Base-by-base conservation (phyloP, 2,888 invertebrate species). In the Siphlonurus alternatus region DNA sequence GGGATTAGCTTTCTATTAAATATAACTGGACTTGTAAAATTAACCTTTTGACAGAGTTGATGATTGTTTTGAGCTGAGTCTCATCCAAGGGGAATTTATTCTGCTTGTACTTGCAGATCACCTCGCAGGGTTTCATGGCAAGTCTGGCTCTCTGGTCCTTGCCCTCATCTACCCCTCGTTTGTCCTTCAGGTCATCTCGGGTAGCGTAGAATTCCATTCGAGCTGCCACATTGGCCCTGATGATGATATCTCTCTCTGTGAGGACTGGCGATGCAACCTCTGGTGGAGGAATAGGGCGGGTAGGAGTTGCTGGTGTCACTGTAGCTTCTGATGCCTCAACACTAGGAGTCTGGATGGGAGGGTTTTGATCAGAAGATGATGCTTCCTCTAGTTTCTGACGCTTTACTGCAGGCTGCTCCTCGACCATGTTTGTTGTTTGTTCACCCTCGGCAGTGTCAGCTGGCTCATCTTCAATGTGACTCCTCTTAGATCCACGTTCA, bases 31-130 rank as follows among this genome's bases (percentile, higher is more conserved):
- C n/a, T n/a, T n/a, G n/a, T n/a, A 22, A 56, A 10, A 20, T 20
- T 22, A 10, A 56, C 56, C 20, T n/a, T 56, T n/a, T 56, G 7
- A 56, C 15, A 18, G n/a, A 10, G 7, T 56, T 22, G 20, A 56
- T 56, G 10, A 63, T 22, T 59, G 20, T 2, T 23, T 62, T 66
- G 1, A 63, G 63, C 24, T 65, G 64, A n/a, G 10, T 62, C 25
- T 66, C 66, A 38, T 65, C 65, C 2, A 66, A 20, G 19, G 25
- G 53, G 15, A 22, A 53, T 1, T 62, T 53, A n/a, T 23, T 22
- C 23, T 65, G 61, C 23, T 65, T 61, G 25, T 61, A 64, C 56
- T 64, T 65, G n/a, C 56, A 56, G n/a, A 56, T 22, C 5, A 56
- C 22, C 7, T n/a, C 56, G 7, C 19, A n/a, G 5, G 56, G 56